phyloP scores from a whole-genome alignment of 2,797 vertebrate genomes.

The Spheniscus humboldti region DNA sequence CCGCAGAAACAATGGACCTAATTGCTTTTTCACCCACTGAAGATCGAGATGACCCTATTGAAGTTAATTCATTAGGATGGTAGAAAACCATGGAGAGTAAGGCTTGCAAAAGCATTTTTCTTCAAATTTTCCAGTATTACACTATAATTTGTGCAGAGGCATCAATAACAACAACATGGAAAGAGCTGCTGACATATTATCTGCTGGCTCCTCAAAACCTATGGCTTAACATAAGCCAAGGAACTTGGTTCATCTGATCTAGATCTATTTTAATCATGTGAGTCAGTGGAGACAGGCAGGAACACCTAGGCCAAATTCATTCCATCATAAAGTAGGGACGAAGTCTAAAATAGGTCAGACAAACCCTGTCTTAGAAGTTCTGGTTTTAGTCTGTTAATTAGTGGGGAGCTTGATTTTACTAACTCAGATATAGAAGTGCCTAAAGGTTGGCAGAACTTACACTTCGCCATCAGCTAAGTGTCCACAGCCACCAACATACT shows the following conservation, averaged over 20 bases:
- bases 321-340: not conserved
- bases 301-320: not conserved
- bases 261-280: not conserved
- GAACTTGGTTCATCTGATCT: not conserved
- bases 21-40: not conserved
- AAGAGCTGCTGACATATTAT: not conserved
- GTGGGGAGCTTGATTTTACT: not conserved
- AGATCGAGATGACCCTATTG: not conserved
- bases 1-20: not conserved
- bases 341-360: not conserved
- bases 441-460: not conserved
- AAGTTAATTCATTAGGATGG: not conserved
- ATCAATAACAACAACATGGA: not conserved
- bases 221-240: not conserved
- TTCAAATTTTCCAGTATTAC: not conserved
- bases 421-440: not conserved
- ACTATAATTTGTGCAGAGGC: not conserved
- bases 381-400: not conserved
- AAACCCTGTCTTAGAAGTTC: not conserved
- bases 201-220: not conserved
- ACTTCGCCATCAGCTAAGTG: not conserved
- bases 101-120: not conserved
- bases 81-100: not conserved
- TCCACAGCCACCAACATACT: not conserved
- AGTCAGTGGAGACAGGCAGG: not conserved